These are phyloP conservation scores for Creontiades dilutus DNA, from an alignment of 2,888 invertebrate genomes.

Conservation along the genomic window DNA sequence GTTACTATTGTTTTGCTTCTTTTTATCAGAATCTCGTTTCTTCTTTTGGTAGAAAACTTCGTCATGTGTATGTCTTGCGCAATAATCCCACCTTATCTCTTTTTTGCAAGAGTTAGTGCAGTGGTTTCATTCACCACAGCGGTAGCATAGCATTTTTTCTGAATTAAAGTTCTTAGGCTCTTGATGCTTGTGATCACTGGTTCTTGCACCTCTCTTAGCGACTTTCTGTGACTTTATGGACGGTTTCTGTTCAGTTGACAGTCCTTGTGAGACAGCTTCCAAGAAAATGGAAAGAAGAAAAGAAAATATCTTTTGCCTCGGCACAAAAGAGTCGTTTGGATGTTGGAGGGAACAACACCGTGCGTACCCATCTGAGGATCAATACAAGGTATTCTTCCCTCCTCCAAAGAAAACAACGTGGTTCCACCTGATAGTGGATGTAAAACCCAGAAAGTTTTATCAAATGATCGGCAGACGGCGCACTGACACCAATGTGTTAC, in stretches of 20 bases:
- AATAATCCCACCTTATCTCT: constrained; percentile 19
- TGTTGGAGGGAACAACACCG: too few relatives aligned
- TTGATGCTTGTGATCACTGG: neutral
- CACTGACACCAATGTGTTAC: too few relatives aligned
- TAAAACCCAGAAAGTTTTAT: too few relatives aligned
- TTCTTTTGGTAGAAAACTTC: constrained; percentile 36
- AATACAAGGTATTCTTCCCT: too few relatives aligned
- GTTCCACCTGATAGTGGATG: too few relatives aligned
- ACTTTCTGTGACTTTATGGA: constrained; percentile 34
- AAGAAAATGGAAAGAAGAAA: constrained; percentile 4
- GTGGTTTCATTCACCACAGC: constrained; percentile 4
- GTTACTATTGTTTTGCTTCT: neutral
- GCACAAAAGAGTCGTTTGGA: too few relatives aligned
- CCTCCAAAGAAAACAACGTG: too few relatives aligned
- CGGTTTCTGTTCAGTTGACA: constrained; percentile 34
- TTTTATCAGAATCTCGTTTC: constrained; percentile 39
- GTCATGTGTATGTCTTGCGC: constrained; percentile 21
- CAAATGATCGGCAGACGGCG: too few relatives aligned
- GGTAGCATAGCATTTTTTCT: constrained; percentile 17
- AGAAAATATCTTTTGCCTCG: neutral
- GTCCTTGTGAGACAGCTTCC: constrained; percentile 29
- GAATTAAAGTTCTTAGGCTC: neutral
- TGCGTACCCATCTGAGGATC: too few relatives aligned
- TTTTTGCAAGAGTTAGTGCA: constrained; percentile 38
- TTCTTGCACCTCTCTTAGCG: neutral